Base-by-base conservation (phyloP, 2,797 vertebrate species). In the Liasis olivaceus region DNA sequence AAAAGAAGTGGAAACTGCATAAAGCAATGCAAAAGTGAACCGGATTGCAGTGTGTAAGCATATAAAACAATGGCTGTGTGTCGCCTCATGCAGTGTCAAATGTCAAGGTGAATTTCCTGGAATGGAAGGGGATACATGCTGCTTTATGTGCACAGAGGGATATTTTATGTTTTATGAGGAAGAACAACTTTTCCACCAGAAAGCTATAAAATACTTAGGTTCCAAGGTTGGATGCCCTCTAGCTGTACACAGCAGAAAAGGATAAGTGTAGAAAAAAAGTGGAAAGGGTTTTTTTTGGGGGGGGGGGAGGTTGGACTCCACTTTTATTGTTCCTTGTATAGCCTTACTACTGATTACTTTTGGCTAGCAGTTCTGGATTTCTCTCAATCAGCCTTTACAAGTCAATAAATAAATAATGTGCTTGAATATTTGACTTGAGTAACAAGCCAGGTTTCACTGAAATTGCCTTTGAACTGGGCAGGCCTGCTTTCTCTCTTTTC, bases 61-160 rank as follows among this genome's bases (percentile, higher is more conserved):
- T 24, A 47, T 24, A 81, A 47, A 81, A 47, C 36, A 81, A 47
- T 47, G 9, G 42, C 36, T 81, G 36, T 24, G 22, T 26, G 42
- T 4, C 24, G 77, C 42, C 9, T 47, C 77, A 9, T 22, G 20
- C 8, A 4, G 42, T 81, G 77, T 81, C 77, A 81, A 81, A 81
- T 47, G 77, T 81, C 77, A 81, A 81, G 77, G 77, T 81, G 77
- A 81, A 81, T 81, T 47, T 88, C 87, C 58, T 88, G 87, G 87
- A 88, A 8, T 47, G 77, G 77, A 81, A 62, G 59, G 59, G 24
- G 24, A 26, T 14, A 36, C 42, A 42, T 47, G 36, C 59, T 26
- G 22, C 36, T 81, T 81, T 47, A 81, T 81, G 77, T 47, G 77
- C 77, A 2, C 77, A 81, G 77, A 81, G 77, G 77, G 77, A 81